phyloP scores from a whole-genome alignment of 2,888 invertebrate species.

The Brachypalpus laphriformis region DNA sequence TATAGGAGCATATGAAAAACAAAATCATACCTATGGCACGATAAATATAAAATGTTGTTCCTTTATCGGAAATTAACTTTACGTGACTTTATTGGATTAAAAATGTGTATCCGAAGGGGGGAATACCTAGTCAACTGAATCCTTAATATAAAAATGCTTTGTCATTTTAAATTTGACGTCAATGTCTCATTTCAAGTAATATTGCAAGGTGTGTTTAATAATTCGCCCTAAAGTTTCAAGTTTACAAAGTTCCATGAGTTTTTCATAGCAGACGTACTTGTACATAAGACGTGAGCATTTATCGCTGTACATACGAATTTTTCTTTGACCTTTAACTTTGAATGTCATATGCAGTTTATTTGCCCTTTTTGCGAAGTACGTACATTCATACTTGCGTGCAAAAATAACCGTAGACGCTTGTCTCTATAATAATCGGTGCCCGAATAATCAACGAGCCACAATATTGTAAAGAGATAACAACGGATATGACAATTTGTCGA shows the following conservation, averaged over 20 bases:
- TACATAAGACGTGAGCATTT: neutral
- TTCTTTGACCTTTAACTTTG: neutral
- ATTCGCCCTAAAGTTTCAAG: neutral
- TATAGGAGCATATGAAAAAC: neutral
- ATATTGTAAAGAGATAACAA: constrained; percentile 34
- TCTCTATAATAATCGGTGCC: constrained; percentile 25
- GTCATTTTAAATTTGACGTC: neutral
- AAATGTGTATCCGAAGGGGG: constrained; percentile 19
- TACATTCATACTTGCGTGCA: neutral
- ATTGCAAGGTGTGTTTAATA: no score
- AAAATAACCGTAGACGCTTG: neutral
- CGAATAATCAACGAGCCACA: constrained; percentile 28
- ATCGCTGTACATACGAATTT: neutral
- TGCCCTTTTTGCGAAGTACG: neutral
- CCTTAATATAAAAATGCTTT: neutral
- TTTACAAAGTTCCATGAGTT: no score
- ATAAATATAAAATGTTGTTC: neutral
- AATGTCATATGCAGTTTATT: neutral
- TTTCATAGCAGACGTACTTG: no score
- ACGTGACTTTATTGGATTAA: constrained; percentile 40
- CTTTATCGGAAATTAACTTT: constrained; percentile 48
- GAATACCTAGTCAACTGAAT: neutral
- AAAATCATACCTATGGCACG: neutral
- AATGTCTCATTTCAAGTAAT: neutral
- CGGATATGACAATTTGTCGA: constrained; percentile 53